phyloP scores from a whole-genome alignment of 2,113 vertebrate genomes.

The Dromiciops gliroides region DNA sequence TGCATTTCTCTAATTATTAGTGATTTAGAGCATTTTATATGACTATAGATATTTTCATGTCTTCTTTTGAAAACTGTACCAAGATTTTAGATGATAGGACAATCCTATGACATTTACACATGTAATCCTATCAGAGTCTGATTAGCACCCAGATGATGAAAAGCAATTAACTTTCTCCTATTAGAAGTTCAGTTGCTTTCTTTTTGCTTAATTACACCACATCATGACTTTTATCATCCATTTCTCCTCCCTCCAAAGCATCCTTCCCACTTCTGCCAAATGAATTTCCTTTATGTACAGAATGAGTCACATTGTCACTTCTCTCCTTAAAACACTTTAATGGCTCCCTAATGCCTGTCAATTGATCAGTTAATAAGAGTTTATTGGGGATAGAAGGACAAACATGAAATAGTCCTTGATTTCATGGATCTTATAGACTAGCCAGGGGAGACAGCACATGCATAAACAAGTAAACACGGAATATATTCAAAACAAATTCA shows the following conservation, averaged over 20 bases:
- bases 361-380: not conserved
- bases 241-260: not conserved
- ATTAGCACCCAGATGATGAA: not conserved
- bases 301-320: not conserved
- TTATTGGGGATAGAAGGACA: not conserved
- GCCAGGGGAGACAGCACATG: not conserved
- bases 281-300: not conserved
- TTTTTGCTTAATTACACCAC: not conserved
- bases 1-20: not conserved
- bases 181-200: not conserved
- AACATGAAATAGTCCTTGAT: not conserved
- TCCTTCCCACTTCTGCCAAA: not conserved
- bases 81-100: too few species aligned
- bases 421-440: not conserved
- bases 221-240: not conserved
- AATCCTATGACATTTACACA: too few species aligned
- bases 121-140: too few species aligned
- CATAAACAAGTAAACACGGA: not conserved
- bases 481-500: not conserved
- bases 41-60: not conserved
- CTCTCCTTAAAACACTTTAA: not conserved
- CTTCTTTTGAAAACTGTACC: not conserved
- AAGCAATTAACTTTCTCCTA: not conserved
- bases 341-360: not conserved
- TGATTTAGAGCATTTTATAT: not conserved